These are phyloP conservation scores for Rhaphigaster nebulosa DNA, from an alignment of 2,888 invertebrate genomes.

Conservation along the genomic window DNA sequence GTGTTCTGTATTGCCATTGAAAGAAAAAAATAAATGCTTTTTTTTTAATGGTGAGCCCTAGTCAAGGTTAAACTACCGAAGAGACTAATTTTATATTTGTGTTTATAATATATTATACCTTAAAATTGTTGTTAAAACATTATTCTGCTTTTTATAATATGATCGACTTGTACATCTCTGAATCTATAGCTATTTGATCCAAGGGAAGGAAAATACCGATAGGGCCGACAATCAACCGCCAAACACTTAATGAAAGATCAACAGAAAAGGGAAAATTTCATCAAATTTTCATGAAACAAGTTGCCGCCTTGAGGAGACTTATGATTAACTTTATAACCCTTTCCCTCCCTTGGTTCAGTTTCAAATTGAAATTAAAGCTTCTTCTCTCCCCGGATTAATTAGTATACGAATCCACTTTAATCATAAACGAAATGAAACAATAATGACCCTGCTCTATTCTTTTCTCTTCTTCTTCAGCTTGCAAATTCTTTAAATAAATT, in stretches of 20 bases:
- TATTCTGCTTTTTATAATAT: no score
- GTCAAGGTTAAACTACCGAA: no score
- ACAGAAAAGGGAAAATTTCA: constrained; percentile 23
- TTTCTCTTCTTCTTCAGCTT: neutral
- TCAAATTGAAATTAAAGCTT: constrained; percentile 35
- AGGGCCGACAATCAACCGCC: neutral
- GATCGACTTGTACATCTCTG: neutral
- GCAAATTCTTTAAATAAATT: neutral
- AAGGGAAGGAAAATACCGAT: neutral
- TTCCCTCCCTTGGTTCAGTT: neutral
- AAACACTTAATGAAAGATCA: constrained; percentile 35
- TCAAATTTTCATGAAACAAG: constrained; percentile 20
- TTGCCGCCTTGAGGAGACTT: constrained; percentile 3
- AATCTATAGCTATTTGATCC: neutral
- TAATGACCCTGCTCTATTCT: neutral
- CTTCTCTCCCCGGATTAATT: neutral
- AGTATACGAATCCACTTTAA: neutral
- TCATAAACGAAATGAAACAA: constrained; percentile 31
- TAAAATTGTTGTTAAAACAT: no score
- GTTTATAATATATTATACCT: no score
- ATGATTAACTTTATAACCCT: constrained; percentile 30
- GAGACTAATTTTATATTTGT: no score
- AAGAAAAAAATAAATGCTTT: no score
- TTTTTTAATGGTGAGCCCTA: no score
- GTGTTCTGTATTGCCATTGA: no score